phyloP scores from a whole-genome alignment of 2,797 vertebrate species.

The Neoniphon sammara region DNA sequence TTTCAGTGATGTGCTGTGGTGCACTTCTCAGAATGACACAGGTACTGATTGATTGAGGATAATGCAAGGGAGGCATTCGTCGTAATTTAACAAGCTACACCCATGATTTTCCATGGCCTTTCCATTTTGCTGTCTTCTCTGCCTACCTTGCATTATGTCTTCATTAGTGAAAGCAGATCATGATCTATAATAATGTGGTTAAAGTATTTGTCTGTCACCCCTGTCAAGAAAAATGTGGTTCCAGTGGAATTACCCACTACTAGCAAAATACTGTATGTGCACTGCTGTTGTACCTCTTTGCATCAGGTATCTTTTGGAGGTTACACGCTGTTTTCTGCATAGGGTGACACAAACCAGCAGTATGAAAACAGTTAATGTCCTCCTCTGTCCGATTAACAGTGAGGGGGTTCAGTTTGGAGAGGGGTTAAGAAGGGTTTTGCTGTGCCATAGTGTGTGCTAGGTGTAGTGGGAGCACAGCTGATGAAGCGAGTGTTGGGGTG shows the following conservation, averaged over 20 bases:
- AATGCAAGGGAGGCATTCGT: conserved; percentile 59
- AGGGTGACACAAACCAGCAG: conserved; percentile 40
- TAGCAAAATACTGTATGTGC: conserved; percentile 2
- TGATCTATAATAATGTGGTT: conserved; percentile 8
- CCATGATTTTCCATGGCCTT: conserved; percentile 27
- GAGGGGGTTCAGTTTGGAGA: conserved; percentile 21
- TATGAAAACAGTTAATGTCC: conserved; percentile 68
- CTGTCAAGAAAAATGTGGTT: conserved; percentile 5
- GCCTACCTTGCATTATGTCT: conserved; percentile 21
- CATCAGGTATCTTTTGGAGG: conserved; percentile 15
- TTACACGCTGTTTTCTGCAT: conserved; percentile 13
- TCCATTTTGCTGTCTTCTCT: conserved; percentile 10
- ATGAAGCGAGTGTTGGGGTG: conserved; percentile 74
- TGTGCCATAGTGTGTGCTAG: conserved; percentile 46
- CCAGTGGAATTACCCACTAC: neutral
- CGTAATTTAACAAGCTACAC: conserved; percentile 54
- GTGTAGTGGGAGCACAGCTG: conserved; percentile 67
- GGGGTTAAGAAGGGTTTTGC: conserved; percentile 55
- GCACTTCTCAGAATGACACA: conserved; percentile 72
- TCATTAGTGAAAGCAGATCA: conserved; percentile 32
- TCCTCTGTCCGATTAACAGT: conserved; percentile 44
- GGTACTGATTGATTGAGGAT: conserved; percentile 74
- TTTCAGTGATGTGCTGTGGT: conserved; percentile 64
- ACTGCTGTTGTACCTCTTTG: conserved; percentile 1
- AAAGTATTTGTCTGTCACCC: conserved; percentile 14